These are phyloP conservation scores for Drosophila neonasuta DNA, from an alignment of 2,888 invertebrate genomes.

Conservation along the genomic window DNA sequence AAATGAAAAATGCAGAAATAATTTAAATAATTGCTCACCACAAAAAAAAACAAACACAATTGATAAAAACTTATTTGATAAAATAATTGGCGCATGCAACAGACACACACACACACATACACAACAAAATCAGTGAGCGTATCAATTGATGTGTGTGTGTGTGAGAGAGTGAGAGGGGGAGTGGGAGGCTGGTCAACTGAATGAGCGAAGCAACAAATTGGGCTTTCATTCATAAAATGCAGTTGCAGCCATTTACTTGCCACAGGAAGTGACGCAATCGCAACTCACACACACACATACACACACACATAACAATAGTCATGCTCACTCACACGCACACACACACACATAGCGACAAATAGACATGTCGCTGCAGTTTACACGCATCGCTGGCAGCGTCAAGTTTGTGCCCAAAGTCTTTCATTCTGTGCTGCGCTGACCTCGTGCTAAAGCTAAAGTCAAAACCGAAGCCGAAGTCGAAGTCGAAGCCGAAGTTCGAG, in stretches of 20 bases:
- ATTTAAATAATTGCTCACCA: conserved; percentile 25
- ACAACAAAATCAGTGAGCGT: conserved; percentile 49
- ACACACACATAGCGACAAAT: neutral
- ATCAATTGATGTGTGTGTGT: conserved; percentile 33
- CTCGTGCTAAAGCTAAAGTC: conserved; percentile 63
- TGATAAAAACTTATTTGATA: conserved; percentile 20
- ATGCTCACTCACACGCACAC: neutral
- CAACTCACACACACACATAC: conserved; percentile 11
- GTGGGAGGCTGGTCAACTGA: neutral
- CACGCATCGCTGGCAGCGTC: conserved; percentile 54
- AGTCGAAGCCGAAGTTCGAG: neutral
- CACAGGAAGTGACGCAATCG: conserved; percentile 51
- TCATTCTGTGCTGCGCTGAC: conserved; percentile 58
- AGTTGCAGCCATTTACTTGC: conserved; percentile 18
- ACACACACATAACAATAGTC: neutral
- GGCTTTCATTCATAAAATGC: conserved; percentile 49
- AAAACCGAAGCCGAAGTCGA: conserved; percentile 4
- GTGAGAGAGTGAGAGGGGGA: neutral
- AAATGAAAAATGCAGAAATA: conserved; percentile 19
- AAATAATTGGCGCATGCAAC: conserved; percentile 56
- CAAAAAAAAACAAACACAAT: conserved; percentile 14
- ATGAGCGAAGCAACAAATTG: neutral
- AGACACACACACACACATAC: conserved; percentile 19
- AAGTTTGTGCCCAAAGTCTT: conserved; percentile 72
- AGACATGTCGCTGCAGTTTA: conserved; percentile 31